These are phyloP conservation scores for Bombycilla garrulus DNA, from an alignment of 2,113 vertebrate genomes.

Conservation along the genomic window DNA sequence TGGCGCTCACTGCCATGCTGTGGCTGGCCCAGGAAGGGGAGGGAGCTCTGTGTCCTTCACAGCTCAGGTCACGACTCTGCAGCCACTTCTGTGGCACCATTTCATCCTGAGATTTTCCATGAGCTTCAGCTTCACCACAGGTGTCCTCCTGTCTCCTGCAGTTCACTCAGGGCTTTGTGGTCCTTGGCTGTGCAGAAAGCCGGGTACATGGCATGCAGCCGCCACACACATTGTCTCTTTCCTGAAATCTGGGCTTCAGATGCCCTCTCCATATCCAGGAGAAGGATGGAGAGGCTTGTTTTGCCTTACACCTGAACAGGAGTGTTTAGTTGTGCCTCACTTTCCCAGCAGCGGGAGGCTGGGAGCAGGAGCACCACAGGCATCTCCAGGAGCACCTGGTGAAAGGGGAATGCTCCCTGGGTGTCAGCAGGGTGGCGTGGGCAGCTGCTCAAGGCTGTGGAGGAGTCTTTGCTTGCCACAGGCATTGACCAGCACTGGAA, in stretches of 20 bases:
- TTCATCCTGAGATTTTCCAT: background rate
- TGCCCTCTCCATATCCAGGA: background rate
- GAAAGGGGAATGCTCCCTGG: background rate
- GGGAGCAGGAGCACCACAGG: background rate
- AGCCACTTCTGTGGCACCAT: background rate
- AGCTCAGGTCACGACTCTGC: background rate
- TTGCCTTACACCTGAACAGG: background rate
- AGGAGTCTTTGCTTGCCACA: background rate
- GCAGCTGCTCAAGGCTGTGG: background rate
- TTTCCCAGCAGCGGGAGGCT: background rate
- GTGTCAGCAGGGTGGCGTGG: accelerated
- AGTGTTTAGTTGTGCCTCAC: background rate
- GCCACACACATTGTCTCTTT: background rate
- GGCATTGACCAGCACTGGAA: background rate
- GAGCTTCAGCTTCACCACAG: background rate
- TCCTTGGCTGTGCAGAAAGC: background rate
- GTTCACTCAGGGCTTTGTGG: background rate
- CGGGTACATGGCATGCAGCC: accelerated
- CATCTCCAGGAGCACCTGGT: background rate
- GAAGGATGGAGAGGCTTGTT: background rate
- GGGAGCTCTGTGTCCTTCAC: background rate
- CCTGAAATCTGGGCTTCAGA: background rate
- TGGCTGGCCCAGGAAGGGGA: background rate
- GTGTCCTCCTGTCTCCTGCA: background rate
- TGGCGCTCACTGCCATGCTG: background rate